Percentiles rank a stretch among this genome's conserved stretches.
These are phyloP conservation scores for Oreonectes daqikongensis DNA, from an alignment of 2,797 vertebrate genomes.

Conservation along the genomic window DNA sequence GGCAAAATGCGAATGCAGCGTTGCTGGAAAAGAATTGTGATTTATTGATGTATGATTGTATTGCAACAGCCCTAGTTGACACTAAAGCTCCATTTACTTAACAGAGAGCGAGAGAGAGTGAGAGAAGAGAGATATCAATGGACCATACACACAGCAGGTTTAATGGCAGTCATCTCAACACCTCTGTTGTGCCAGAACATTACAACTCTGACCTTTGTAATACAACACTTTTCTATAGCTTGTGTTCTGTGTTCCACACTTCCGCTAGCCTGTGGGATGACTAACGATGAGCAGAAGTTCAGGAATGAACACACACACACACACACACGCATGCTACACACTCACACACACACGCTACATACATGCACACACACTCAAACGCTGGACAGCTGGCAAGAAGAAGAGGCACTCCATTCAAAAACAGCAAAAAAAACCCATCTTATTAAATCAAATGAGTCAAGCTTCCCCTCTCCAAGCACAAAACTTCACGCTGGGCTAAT, in stretches of 20 bases:
- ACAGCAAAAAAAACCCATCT: constrained; percentile 7
- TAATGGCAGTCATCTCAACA: too few relatives aligned
- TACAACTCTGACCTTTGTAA: neutral
- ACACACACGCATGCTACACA: constrained; percentile 18
- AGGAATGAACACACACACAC: constrained; percentile 23
- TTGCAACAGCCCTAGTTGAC: too few relatives aligned
- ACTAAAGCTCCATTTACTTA: neutral
- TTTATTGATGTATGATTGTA: neutral
- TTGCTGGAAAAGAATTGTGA: neutral
- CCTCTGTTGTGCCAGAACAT: too few relatives aligned
- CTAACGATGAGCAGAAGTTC: constrained; percentile 39
- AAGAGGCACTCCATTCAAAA: constrained; percentile 24
- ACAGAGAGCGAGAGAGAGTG: neutral
- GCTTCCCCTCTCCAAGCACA: constrained; percentile 29
- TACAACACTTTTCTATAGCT: constrained; percentile 15
- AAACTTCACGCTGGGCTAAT: constrained; percentile 21
- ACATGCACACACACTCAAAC: constrained; percentile 10
- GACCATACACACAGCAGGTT: neutral
- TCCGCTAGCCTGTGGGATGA: constrained; percentile 43
- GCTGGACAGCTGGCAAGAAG: constrained; percentile 12
- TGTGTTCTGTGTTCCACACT: constrained; percentile 38
- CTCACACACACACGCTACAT: neutral
- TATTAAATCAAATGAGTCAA: constrained; percentile 27
- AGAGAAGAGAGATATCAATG: constrained; percentile 9
- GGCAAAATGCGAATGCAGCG: too few relatives aligned